Base-by-base conservation (phyloP, 2,113 vertebrate genomes). In the Antechinus flavipes region DNA sequence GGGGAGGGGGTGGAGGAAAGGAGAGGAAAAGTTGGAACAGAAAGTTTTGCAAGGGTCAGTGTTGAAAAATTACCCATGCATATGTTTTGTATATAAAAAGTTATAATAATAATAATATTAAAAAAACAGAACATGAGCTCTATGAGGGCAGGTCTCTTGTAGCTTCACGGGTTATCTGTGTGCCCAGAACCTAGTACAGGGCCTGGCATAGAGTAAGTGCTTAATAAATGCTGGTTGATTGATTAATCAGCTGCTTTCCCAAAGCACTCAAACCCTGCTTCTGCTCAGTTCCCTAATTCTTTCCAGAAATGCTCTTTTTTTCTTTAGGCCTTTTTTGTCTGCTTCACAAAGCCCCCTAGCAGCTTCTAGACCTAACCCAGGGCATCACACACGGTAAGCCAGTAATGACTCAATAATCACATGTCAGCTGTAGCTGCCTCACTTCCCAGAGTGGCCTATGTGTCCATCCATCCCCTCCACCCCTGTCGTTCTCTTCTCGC, bases 401-500 rank as follows among this genome's bases (percentile, higher is more conserved):
- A 76, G 68, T 19, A 76, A 19, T 9, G 11, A 56, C 93, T 90
- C 49, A 92, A 93, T 93, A 53, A 47, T 26, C 42, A 49, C n/a
- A 56, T 46, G 92, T 93, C 95, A 93, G 91, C 89, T 94, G 90
- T 94, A 91, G 56, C 2, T 68, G 30, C 30, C 61, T 12, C 61
- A 68, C 61, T 68, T 30, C 11, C 30, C 61, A 68, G 89, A 42
- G 23, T 96, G 94, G 95, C 92, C 55, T 42, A 42, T 91, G 89
- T 95, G 61, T 10, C 24, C 46, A 35, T 61, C 50, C 27, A 76
- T 55, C 46, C 52, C 94, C 2, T 53, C 90, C 61, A 26, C 49
- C 92, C 92, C 93, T 84, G 95, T 97, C 92, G 93, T 52, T 93
- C 27, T 97, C 90, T 96, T 42, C 0, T 49, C 93, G 93, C 42